Percentiles rank a stretch among this genome's conserved stretches.
Conservation (phyloP, 2,113 vertebrate species). For the Nipponia nippon region DNA sequence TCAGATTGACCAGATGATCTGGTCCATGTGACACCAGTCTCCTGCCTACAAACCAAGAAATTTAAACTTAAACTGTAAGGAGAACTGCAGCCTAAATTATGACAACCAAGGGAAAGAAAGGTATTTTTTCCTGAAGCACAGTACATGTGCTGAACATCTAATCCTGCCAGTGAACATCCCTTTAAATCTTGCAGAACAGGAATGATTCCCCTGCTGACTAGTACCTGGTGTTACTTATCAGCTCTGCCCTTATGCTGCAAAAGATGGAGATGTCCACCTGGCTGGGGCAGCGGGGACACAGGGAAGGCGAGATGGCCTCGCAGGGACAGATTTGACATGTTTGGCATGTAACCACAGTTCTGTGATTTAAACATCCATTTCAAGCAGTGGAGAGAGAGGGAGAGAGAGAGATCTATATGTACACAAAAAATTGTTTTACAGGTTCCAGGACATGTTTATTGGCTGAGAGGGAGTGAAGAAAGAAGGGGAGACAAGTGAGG, state of each 20-base stretch:
- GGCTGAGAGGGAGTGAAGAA: background rate
- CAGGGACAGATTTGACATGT: no score
- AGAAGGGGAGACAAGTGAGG: background rate
- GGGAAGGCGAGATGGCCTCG: background rate
- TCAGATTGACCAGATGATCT: background rate
- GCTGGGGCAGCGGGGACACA: rapidly evolving
- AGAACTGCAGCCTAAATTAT: background rate
- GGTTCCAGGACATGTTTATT: background rate
- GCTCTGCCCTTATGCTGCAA: background rate
- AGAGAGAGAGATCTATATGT: background rate
- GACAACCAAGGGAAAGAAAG: background rate
- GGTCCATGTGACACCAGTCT: background rate
- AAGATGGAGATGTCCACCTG: background rate
- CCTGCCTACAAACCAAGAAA: background rate
- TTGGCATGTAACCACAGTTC: background rate
- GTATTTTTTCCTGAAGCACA: background rate
- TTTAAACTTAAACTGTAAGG: background rate
- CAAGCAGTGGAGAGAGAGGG: background rate
- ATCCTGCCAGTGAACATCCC: background rate
- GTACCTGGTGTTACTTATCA: background rate
- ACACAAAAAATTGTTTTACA: background rate
- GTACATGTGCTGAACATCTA: background rate
- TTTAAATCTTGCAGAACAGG: background rate
- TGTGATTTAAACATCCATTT: background rate
- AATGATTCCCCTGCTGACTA: background rate